Conservation (phyloP, 2,797 vertebrate species). For the Rhincodon typus region DNA sequence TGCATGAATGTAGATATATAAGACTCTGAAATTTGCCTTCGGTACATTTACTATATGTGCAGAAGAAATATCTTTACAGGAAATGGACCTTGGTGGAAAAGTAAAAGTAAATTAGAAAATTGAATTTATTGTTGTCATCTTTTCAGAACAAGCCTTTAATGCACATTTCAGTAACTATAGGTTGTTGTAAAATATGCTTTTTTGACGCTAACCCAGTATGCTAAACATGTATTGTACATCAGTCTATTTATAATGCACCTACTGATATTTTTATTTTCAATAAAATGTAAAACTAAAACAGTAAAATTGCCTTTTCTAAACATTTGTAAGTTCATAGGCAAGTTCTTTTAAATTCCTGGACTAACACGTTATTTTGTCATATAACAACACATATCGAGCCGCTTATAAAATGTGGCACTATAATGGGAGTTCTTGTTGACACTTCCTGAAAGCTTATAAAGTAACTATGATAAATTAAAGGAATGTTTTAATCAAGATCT, state of each 20-base stretch:
- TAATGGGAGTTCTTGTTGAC: not conserved
- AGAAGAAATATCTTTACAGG: conserved; percentile 67
- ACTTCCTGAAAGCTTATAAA: not conserved
- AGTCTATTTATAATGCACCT: conserved; percentile 65
- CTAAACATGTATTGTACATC: conserved; percentile 62
- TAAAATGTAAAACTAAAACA: conserved; percentile 54
- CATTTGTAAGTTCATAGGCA: not conserved
- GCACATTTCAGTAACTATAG: conserved; percentile 72
- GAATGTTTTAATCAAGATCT: not conserved
- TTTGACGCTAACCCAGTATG: conserved; percentile 63
- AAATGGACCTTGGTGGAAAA: conserved; percentile 53
- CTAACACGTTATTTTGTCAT: not conserved
- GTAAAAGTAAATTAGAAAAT: conserved; percentile 47
- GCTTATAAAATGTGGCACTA: too few species aligned
- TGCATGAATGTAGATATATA: conserved; percentile 88
- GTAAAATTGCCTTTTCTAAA: conserved; percentile 68
- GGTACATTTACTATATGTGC: conserved; percentile 68
- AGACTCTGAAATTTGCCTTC: conserved; percentile 74
- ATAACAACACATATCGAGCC: not conserved
- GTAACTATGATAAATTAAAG: not conserved
- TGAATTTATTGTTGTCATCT: conserved; percentile 63
- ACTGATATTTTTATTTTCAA: conserved; percentile 90
- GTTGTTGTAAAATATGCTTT: conserved; percentile 71
- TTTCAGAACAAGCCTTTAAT: conserved; percentile 76
- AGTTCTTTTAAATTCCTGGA: not conserved